phyloP scores from a whole-genome alignment of 30 jellyfish, hydroid and myxozoan genomes.

The Aurelia sp. region DNA sequence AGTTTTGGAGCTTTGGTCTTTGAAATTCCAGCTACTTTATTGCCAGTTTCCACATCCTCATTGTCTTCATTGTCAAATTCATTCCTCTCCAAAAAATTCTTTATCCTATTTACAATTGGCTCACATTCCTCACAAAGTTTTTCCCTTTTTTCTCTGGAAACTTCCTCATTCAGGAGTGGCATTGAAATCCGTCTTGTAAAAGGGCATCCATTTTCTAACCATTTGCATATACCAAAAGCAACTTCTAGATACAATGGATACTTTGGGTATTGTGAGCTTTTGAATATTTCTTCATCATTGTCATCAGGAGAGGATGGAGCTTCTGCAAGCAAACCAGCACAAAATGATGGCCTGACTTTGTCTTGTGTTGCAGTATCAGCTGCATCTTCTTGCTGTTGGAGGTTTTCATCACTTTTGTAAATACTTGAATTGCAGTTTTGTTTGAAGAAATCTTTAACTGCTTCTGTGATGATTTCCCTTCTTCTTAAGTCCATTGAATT shows the following conservation, averaged over 20 bases:
- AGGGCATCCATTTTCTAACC: conserved; percentile 39
- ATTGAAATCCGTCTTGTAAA: conserved; percentile 3
- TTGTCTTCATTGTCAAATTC: neutral
- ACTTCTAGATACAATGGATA: conserved; percentile 2
- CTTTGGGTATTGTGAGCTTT: conserved; percentile 18
- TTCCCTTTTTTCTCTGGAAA: conserved; percentile 37
- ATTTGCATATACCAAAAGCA: conserved; percentile 1
- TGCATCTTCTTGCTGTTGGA: conserved; percentile 27
- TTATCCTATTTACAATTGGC: conserved; percentile 1
- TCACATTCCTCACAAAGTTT: conserved; percentile 17
- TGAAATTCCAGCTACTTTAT: neutral
- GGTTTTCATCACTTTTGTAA: too few relatives aligned
- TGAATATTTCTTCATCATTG: too few relatives aligned
- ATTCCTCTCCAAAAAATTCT: neutral
- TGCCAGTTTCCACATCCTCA: neutral
- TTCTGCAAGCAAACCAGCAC: neutral
- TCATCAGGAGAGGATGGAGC: too few relatives aligned
- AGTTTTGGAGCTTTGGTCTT: neutral
- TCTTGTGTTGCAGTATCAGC: conserved; percentile 55
- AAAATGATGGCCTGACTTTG: conserved; percentile 64
- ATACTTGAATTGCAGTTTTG: too few relatives aligned
- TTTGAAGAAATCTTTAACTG: too few relatives aligned
- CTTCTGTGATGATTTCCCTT: too few relatives aligned
- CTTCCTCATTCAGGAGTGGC: conserved; percentile 32
- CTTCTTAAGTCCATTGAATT: too few relatives aligned